A percentile compares a stretch with the other conserved stretches of the same genome.
phyloP scores from a whole-genome alignment of 2,113 vertebrate genomes.

The Actinemys pallida region DNA sequence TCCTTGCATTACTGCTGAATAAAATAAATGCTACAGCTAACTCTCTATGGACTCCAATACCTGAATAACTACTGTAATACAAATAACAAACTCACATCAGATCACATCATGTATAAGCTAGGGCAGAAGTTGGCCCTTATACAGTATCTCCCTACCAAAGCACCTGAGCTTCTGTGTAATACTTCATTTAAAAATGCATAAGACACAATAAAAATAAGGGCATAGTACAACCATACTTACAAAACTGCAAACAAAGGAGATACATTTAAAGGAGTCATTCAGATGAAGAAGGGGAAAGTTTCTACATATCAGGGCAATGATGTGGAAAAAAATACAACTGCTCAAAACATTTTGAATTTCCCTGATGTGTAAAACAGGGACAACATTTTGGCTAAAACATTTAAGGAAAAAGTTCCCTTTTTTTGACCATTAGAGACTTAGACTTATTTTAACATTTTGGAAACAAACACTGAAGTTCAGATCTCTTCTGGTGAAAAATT shows the following conservation, averaged over 20 bases:
- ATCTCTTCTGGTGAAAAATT: not conserved
- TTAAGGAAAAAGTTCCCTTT: not conserved
- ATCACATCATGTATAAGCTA: not conserved
- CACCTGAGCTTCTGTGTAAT: not conserved
- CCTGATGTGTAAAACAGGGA: rapidly evolving
- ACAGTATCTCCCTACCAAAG: not conserved
- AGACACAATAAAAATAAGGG: not conserved
- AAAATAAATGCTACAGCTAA: too few relatives aligned
- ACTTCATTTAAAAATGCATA: not conserved
- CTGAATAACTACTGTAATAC: too few relatives aligned
- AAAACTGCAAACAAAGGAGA: not conserved
- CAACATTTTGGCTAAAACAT: not conserved
- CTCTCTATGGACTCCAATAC: too few relatives aligned
- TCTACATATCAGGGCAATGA: not conserved
- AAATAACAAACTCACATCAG: too few relatives aligned
- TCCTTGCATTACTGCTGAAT: too few relatives aligned
- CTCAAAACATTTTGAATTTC: not conserved
- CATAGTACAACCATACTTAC: too few relatives aligned
- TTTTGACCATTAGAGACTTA: not conserved
- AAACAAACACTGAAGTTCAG: too few relatives aligned
- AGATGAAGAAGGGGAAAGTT: not conserved
- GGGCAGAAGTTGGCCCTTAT: not conserved
- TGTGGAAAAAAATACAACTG: not conserved
- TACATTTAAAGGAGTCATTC: not conserved
- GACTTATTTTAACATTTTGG: not conserved